Base-by-base conservation (phyloP, 2,888 invertebrate genomes). In the Microplitis deprimator region DNA sequence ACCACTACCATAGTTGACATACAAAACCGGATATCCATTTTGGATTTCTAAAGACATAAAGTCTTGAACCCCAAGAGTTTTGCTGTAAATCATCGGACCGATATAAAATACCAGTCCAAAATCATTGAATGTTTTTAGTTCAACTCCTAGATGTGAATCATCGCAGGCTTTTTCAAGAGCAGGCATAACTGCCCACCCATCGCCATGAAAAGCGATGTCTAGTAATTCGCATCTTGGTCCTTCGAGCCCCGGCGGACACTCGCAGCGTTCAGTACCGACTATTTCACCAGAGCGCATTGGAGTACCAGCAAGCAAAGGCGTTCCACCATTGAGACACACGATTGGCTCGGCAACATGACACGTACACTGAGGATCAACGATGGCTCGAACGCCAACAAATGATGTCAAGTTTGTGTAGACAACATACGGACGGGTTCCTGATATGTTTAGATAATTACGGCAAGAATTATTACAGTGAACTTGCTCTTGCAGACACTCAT, bases 361-460 rank as follows among this genome's bases (percentile, higher is more conserved):
- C 0, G 92, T 92, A 85, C 97, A 98, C 69, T 94, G 92, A 0
- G 96, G 94, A 87, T 95, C 94, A 0, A 96, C 94, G 50, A 95
- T 92, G 0, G 97, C 96, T 29, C 94, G 94, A 0, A 99, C 96
- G 0, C 98, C 98, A 13, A 99, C 97, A 87, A 98, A 96, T 4
- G 97, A 97, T 0, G 97, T 97, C 1, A 94, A 94, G 87, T 99
- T 99, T 0, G 98, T 97, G 86, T 95, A 97, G 6, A 99, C 96
- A 6, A 96, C 92, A 50, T 94, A 93, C 0, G 97, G 96, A 1
- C 93, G 50, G 13, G 50, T 92, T 16, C 93, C 93, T 76, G 94
- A 94, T 86, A 94, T 94, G 84, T 93, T 93, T 75, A 98, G 91
- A 20, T 92, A 92, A 84, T 96, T 98, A 2, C 94, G 93, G 85